Evolutionary conservation across 2,797 vertebrate genomes (phyloP).

Genomic region (Calcarius lapponicus): DNA sequence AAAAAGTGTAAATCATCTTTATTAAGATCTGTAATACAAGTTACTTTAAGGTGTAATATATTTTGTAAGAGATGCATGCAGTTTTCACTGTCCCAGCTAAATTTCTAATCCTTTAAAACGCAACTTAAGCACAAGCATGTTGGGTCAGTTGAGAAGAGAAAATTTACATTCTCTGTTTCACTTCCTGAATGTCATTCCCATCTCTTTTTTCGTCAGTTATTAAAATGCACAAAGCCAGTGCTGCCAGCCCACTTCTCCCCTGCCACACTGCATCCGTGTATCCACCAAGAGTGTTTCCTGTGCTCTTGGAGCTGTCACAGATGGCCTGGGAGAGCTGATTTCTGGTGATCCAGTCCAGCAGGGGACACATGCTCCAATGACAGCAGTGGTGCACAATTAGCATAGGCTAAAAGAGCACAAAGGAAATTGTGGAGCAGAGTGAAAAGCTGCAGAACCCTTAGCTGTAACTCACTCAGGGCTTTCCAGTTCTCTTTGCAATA

Average conservation of each 20-base stretch:
- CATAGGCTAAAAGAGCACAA: neutral
- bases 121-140: neutral
- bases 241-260: conserved; percentile 38
- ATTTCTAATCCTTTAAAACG: neutral
- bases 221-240: neutral
- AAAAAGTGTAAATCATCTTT: neutral
- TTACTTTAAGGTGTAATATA: neutral
- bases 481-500: neutral
- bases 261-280: conserved; percentile 13
- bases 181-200: neutral
- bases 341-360: conserved; percentile 5
- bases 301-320: conserved; percentile 25
- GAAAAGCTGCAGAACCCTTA: neutral
- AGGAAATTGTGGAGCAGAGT: neutral
- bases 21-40: neutral
- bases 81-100: neutral
- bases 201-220: neutral
- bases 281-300: neutral
- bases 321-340: neutral
- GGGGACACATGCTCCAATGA: conserved; percentile 9
- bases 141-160: neutral
- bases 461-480: neutral
- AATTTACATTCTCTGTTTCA: neutral
- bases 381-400: neutral
- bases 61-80: neutral